phyloP scores from a whole-genome alignment of 2,797 vertebrate genomes.

The Botia almorhae region DNA sequence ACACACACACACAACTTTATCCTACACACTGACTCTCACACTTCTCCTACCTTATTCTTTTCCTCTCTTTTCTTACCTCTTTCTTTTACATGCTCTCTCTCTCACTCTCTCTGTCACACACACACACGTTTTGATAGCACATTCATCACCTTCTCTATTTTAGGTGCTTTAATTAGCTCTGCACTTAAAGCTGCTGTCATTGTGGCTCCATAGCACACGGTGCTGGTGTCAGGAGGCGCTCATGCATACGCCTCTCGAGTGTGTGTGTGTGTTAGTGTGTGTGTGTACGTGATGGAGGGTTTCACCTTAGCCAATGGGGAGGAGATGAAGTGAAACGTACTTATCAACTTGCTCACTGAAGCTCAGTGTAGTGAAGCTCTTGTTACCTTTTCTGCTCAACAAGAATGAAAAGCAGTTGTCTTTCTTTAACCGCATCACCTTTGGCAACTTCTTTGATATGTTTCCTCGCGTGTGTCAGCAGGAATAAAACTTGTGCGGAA shows the following conservation, averaged over 20 bases:
- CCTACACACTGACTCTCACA: too few relatives aligned
- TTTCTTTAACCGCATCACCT: neutral
- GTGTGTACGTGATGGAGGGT: neutral
- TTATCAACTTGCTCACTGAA: conserved; percentile 47
- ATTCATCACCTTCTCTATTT: conserved; percentile 67
- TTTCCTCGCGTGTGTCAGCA: conserved; percentile 25
- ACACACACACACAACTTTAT: conserved; percentile 26
- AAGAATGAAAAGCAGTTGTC: conserved; percentile 5
- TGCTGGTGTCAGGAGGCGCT: conserved; percentile 53
- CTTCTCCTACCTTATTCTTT: conserved; percentile 32
- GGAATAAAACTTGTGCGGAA: neutral
- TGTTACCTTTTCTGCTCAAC: conserved; percentile 18
- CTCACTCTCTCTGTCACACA: conserved; percentile 41
- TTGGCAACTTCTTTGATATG: conserved; percentile 16
- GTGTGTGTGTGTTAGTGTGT: too few relatives aligned
- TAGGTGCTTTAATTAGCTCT: conserved; percentile 66
- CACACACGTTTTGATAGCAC: conserved; percentile 60
- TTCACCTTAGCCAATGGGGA: conserved; percentile 40
- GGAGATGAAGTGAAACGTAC: conserved; percentile 34
- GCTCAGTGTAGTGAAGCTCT: conserved; percentile 15
- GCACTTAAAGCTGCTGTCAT: conserved; percentile 62
- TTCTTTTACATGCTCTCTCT: conserved; percentile 23
- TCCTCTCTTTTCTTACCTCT: conserved; percentile 14
- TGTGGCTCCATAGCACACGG: conserved; percentile 48
- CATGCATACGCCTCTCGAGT: conserved; percentile 51